Percentiles rank a stretch among this genome's conserved stretches.
phyloP scores from a whole-genome alignment of 2,113 vertebrate species.

The Tragelaphus strepsiceros region DNA sequence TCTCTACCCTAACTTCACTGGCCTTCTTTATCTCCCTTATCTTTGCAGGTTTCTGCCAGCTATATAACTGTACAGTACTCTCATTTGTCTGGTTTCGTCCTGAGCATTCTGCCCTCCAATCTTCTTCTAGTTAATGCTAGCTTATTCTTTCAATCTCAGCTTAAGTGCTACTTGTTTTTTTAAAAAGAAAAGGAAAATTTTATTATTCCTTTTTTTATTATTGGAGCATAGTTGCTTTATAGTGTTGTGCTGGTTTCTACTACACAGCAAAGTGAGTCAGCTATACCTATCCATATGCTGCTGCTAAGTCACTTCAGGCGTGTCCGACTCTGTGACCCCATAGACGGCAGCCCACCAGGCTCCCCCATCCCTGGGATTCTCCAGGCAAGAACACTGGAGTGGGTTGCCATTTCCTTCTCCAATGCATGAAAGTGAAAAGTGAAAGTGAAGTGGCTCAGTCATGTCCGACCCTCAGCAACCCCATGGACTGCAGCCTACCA shows the following conservation, averaged over 20 bases:
- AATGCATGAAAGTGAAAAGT: too few relatives aligned
- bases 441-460: too few relatives aligned
- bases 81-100: not conserved
- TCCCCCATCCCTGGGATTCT: too few relatives aligned
- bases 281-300: not conserved
- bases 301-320: too few relatives aligned
- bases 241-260: not conserved
- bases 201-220: not conserved
- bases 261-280: not conserved
- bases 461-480: too few relatives aligned
- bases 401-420: too few relatives aligned
- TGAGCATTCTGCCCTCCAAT: not conserved
- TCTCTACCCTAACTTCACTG: not conserved
- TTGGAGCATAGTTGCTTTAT: not conserved
- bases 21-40: not conserved
- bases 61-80: fast-evolving
- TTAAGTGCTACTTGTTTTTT: not conserved
- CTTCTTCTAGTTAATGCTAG: not conserved
- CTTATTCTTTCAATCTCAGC: not conserved
- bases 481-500: too few relatives aligned
- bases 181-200: not conserved
- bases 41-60: not conserved
- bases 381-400: too few relatives aligned
- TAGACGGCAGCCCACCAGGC: too few relatives aligned
- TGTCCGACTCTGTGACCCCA: too few relatives aligned